Base-by-base conservation (phyloP, 2,797 vertebrate genomes). In the Thamnophis elegans region DNA sequence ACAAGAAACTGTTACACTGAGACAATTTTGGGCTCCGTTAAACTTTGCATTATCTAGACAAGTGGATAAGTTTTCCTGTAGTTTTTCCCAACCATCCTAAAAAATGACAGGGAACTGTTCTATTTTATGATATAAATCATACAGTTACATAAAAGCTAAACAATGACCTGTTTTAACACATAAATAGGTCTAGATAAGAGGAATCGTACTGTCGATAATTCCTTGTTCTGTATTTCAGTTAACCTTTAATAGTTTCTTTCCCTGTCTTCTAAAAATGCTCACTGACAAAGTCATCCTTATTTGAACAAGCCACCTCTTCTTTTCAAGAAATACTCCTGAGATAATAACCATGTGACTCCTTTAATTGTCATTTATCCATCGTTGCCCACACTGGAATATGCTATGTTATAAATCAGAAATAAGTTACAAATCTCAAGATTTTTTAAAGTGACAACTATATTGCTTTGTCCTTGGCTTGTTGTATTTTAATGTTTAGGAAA, bases 241-340 rank as follows among this genome's bases (percentile, higher is more conserved):
- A 85, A 28, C 13, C 0, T 32, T 82, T 20, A 36, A 51, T 25
- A 59, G 20, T 18, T 85, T 89, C 3, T 20, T 60, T 60, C 53
- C 3, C 18, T 10, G 5, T 82, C 87, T 86, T 85, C 62, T 58
- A 73, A 90, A 86, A 7, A 56, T 54, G 78, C 9, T 53, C 22
- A 68, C 32, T 36, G 54, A 65, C 20, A 68, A 68, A 87, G 60
- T 28, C 58, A 54, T 51, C 82, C 56, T 47, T 55, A 87, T 59
- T 78, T 93, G 73, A 90, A 87, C 18, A 53, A 90, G 68, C 28
- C 32, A 85, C 32, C 1, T 25, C 12, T 87, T 12, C 53, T 73
- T 92, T 92, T 86, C 51, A 90, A 90, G 28, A 65, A 89, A 90
- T 87, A n/a, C 20, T 68, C 36, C 85, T 42, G 22, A 87, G 82